These are phyloP conservation scores for Delia radicum DNA, from an alignment of 1,140 invertebrate genomes.

Conservation along the genomic window DNA sequence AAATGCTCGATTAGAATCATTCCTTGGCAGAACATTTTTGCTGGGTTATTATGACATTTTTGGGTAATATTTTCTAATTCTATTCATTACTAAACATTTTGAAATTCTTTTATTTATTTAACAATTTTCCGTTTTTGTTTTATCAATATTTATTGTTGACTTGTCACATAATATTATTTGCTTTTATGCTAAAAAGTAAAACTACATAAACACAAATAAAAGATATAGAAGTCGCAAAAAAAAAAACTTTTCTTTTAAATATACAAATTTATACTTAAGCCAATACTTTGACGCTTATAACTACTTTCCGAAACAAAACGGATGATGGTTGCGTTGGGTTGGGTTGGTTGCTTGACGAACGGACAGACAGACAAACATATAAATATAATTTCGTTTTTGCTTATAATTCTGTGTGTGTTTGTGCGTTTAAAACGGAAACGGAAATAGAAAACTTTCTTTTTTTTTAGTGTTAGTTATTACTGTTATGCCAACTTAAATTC, in stretches of 20 bases:
- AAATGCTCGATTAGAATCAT: no score
- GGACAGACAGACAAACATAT: neutral
- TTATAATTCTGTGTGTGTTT: neutral
- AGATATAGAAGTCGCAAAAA: no score
- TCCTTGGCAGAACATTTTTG: no score
- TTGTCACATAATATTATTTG: slow-evolving; percentile 1
- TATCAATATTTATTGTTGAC: slow-evolving; percentile 3
- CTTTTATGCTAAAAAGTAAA: neutral
- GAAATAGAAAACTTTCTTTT: neutral
- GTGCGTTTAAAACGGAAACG: neutral
- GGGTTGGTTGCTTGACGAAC: no score
- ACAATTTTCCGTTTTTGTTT: neutral
- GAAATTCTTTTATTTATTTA: neutral
- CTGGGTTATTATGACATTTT: no score
- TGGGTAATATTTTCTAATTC: no score
- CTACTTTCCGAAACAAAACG: neutral
- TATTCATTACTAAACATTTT: no score
- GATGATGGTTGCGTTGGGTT: no score
- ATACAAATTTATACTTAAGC: neutral
- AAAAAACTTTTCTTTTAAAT: slow-evolving; percentile 7
- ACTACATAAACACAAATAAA: neutral
- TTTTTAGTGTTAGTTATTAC: neutral
- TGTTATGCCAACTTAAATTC: neutral
- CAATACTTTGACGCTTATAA: neutral
- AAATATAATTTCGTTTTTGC: neutral